Base-by-base conservation (phyloP, 2,113 vertebrate species). In the Eubucco bourcierii region DNA sequence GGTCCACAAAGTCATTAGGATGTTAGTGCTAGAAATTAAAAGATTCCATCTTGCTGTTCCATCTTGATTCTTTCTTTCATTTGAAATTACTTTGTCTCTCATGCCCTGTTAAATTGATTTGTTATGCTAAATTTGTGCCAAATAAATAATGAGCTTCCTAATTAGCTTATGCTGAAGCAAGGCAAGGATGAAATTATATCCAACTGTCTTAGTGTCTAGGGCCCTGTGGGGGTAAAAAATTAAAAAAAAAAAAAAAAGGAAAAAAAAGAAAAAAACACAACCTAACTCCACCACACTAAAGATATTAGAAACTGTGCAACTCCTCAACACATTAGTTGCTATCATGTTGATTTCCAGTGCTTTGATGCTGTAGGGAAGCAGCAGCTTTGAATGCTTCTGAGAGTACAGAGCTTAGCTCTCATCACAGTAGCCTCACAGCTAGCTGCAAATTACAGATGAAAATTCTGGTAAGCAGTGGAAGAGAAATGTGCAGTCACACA, bases 131-230 rank as follows among this genome's bases (percentile, higher is more conserved):
- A 97, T 97, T 97, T 97, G 95, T 95, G 94, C 89, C 96, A 97
- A 97, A 97, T 96, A 97, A 98, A 97, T 97, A 97, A 97, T 95
- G 94, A 97, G 75, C 91, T 97, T 96, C 81, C 87, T 96, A 97
- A 97, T 97, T 97, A 97, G 89, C 89, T 96, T 87, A 97, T 89
- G 94, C 63, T 94, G 94, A 96, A 97, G 91, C 94, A 91, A 95
- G 87, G 94, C 78, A 94, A 88, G 77, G 85, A 97, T 97, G 95
- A 95, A 97, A 97, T 97, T 97, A 95, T 93, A 97, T 85, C 75
- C 87, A 94, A 87, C 64, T 53, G 17, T 67, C 76, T 89, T 64
- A 66, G 21, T 74, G 53, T 91, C 91, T 93, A 58, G 79, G 72
- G 87, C 4, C 56, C 25, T 80, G 46, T 83, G 67, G 76, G 37